Conservation (phyloP, 2,888 invertebrate species). For the Dolichomitus sp. region DNA sequence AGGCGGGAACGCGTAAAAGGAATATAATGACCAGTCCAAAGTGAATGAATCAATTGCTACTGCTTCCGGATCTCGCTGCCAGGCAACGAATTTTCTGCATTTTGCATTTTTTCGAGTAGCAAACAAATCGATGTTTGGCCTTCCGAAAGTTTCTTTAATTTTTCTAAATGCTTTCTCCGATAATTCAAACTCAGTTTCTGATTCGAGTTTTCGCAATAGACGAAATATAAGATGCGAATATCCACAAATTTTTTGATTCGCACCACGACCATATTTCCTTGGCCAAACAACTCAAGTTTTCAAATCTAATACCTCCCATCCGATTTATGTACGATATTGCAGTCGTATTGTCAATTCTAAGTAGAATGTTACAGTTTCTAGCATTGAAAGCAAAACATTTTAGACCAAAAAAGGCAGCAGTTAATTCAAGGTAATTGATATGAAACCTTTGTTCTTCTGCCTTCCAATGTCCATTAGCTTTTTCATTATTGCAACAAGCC, state of each 20-base stretch:
- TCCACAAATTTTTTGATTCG: slow-evolving; percentile 46
- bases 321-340: slow-evolving; percentile 64
- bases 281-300: slow-evolving; percentile 42
- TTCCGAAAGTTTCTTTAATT: slow-evolving; percentile 14
- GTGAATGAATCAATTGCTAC: slow-evolving; percentile 44
- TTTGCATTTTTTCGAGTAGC: slow-evolving; percentile 70
- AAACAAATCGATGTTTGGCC: slow-evolving; percentile 73
- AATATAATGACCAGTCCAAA: slow-evolving; percentile 15
- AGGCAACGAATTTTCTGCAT: slow-evolving; percentile 72
- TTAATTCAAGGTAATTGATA: slow-evolving; percentile 54
- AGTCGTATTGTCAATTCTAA: slow-evolving; percentile 62
- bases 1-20: slow-evolving; percentile 53
- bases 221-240: slow-evolving; percentile 61
- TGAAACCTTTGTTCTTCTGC: slow-evolving; percentile 30
- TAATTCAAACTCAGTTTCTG: slow-evolving; percentile 54
- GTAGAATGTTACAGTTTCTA: slow-evolving; percentile 46
- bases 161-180: slow-evolving; percentile 5
- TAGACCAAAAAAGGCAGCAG: slow-evolving; percentile 63
- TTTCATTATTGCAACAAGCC: background rate
- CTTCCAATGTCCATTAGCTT: slow-evolving; percentile 55
- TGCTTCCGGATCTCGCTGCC: slow-evolving; percentile 69
- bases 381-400: slow-evolving; percentile 60
- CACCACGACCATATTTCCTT: slow-evolving; percentile 65
- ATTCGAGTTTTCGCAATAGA: slow-evolving; percentile 50
- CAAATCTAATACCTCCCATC: slow-evolving; percentile 53